These are phyloP conservation scores for Lochmaea capreae DNA, from an alignment of 2,888 invertebrate species.

Conservation along the genomic window DNA sequence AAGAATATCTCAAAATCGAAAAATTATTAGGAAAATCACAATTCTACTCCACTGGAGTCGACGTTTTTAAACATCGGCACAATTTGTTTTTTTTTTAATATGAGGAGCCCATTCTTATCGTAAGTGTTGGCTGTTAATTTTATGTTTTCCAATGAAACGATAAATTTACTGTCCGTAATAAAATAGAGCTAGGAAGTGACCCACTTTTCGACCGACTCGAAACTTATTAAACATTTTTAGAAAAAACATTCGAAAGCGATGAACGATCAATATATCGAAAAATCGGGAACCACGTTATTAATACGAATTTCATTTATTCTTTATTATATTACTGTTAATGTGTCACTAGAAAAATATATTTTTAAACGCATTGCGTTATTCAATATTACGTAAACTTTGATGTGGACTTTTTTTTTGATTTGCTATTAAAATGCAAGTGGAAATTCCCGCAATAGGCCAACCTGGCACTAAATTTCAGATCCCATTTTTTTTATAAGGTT, in stretches of 20 bases:
- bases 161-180: neutral
- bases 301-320: neutral
- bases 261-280: neutral
- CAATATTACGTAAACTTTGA: too few relatives aligned
- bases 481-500: too few relatives aligned
- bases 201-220: neutral
- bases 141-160: neutral
- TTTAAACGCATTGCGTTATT: too few relatives aligned
- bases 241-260: too few relatives aligned
- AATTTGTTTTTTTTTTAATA: slow-evolving; percentile 2
- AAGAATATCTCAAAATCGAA: too few relatives aligned
- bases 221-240: neutral
- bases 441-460: too few relatives aligned
- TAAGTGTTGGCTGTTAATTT: neutral
- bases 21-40: too few relatives aligned
- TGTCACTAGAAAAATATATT: too few relatives aligned
- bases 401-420: too few relatives aligned
- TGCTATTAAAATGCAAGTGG: too few relatives aligned
- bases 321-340: too few relatives aligned
- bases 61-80: neutral
- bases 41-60: neutral
- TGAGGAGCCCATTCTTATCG: neutral
- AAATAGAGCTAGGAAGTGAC: neutral
- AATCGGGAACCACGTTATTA: neutral
- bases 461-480: too few relatives aligned